Evolutionary conservation across 2,888 invertebrate species (phyloP), one percentile per base, ranked within the genome.

Genomic region (Oscheius myriophilus): DNA sequence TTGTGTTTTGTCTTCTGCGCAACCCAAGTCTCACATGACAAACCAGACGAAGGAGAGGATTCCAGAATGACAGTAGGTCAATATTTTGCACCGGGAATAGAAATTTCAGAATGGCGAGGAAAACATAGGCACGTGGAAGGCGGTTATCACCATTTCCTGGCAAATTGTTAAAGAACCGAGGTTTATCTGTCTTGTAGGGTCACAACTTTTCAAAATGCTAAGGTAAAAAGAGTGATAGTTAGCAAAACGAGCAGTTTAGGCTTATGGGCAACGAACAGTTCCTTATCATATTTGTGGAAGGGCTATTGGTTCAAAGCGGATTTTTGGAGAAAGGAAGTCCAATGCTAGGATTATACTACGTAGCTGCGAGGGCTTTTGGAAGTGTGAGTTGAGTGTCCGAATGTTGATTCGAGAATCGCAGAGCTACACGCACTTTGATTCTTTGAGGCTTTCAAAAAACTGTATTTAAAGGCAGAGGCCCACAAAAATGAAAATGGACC

Each of bases 201-300:
- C 71, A 9, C 74, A 80, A 26, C 81, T 83, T 69, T 78, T 82
- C 66, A 66, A 72, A 66, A 75, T 74, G 18, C 59, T 80, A 9
- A 59, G 78, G 75, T 77, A 61, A 14, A 46, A 51, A 46, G 16
- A 18, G 14, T 45, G 42, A 58, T 3, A n/a, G 11, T 7, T 63
- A 53, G 59, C 26, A 51, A 23, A 25, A 33, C 16, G 18, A 3
- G 7, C 3, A 16, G 33, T 72, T 1, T 16, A 76, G 81, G 26
- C 70, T 69, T 42, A 76, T 72, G 55, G 79, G 73, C 9, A 73
- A 75, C 54, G 80, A 78, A 16, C 76, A 76, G 53, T 83, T 82
- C 54, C 63, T 79, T 55, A 75, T 82, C 18, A 79, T 81, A 18
- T 77, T 75, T 70, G 76, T 81, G 14, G 78, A 79, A 42, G 63